A percentile compares a stretch with the other conserved stretches of the same genome.
phyloP scores from a whole-genome alignment of 2,888 invertebrate genomes.

The Drosophila suboccidentalis region DNA sequence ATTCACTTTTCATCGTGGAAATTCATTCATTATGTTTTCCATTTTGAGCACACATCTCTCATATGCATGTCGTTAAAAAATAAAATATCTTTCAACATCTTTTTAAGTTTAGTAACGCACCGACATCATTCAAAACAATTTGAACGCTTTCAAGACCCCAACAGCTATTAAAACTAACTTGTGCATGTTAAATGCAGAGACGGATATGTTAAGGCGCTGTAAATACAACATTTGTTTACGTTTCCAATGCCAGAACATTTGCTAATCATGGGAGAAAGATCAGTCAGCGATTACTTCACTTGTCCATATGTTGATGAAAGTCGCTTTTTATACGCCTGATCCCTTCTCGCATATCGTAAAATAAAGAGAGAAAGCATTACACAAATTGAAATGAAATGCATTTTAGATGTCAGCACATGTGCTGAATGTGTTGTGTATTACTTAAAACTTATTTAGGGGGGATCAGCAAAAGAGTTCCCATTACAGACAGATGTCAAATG shows the following conservation, averaged over 20 bases:
- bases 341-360: not conserved
- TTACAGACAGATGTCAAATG: constrained; percentile 12
- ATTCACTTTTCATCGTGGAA: not conserved
- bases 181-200: constrained; percentile 28
- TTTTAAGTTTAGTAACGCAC: constrained; percentile 29
- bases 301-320: constrained; percentile 19
- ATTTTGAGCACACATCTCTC: constrained; percentile 11
- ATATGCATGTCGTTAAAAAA: constrained; percentile 29
- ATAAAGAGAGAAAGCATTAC: constrained; percentile 12
- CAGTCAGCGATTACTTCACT: constrained; percentile 3
- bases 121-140: constrained; percentile 10
- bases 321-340: constrained; percentile 1
- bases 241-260: constrained; percentile 39
- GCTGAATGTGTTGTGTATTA: constrained; percentile 11
- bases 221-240: constrained; percentile 64
- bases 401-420: constrained; percentile 27
- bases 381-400: constrained; percentile 13
- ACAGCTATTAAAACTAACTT: constrained; percentile 28
- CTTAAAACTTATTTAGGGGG: constrained; percentile 6
- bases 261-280: constrained; percentile 22
- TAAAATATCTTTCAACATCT: constrained; percentile 22
- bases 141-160: constrained; percentile 24
- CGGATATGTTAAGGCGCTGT: constrained; percentile 35
- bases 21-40: not conserved
- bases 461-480: constrained; percentile 2